Evolutionary conservation across 2,888 invertebrate genomes (phyloP).

Genomic region (Mystacides longicornis): DNA sequence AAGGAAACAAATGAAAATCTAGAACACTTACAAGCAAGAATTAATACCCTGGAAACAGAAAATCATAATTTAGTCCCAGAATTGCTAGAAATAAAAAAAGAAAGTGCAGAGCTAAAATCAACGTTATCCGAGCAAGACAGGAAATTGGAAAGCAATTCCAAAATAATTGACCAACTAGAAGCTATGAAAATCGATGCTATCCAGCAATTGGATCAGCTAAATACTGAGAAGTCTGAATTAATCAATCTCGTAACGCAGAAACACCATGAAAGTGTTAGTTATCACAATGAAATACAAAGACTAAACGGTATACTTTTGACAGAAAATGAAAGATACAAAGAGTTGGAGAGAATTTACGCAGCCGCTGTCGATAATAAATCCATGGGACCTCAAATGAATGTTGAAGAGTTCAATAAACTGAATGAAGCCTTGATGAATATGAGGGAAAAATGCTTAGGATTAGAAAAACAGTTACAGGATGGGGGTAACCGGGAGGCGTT

Average conservation of each 20-base stretch:
- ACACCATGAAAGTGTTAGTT: constrained; percentile 77
- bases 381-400: constrained; percentile 10
- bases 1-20: background rate
- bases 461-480: constrained; percentile 32
- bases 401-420: constrained; percentile 16
- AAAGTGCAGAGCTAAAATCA: constrained; percentile 13
- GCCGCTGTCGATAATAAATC: constrained; percentile 28
- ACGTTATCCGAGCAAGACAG: constrained; percentile 6
- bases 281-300: constrained; percentile 79
- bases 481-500: constrained; percentile 31
- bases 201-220: constrained; percentile 32
- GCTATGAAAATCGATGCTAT: constrained; percentile 16
- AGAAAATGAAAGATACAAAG: constrained; percentile 45
- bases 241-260: constrained; percentile 68
- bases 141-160: constrained; percentile 6
- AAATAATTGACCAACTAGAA: constrained; percentile 10
- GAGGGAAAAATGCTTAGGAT: constrained; percentile 31
- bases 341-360: constrained; percentile 29
- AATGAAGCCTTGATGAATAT: constrained; percentile 24
- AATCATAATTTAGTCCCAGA: background rate
- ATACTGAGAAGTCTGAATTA: constrained; percentile 60
- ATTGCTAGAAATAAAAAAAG: background rate
- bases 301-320: constrained; percentile 52
- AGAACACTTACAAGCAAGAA: background rate
- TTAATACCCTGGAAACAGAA: constrained; percentile 25